Conservation (phyloP, 2,888 invertebrate genomes). For the Zelleria hepariella region DNA sequence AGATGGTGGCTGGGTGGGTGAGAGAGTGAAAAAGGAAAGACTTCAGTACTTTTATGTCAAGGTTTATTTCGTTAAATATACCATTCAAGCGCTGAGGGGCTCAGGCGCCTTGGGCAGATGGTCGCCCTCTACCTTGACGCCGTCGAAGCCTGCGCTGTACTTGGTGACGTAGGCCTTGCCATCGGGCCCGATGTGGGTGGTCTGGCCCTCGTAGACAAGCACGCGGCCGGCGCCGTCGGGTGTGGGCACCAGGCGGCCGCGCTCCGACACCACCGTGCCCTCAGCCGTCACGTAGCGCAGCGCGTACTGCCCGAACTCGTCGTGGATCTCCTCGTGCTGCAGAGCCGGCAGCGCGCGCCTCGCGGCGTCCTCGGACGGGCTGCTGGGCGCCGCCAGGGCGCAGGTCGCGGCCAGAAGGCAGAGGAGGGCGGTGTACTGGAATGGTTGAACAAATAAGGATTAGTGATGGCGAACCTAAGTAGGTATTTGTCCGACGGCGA, state of each 20-base stretch:
- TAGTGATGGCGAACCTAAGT: too few species aligned
- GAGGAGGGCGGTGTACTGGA: conserved; percentile 15
- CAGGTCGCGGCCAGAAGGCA: conserved; percentile 11
- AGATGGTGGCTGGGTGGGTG: too few species aligned
- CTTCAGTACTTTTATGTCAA: too few species aligned
- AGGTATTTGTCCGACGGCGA: too few species aligned
- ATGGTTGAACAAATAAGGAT: background rate
- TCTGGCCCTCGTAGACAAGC: conserved; percentile 31
- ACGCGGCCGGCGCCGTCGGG: conserved; percentile 25
- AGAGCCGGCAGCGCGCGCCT: conserved; percentile 27
- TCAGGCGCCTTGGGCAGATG: conserved; percentile 19
- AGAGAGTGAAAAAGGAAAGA: too few species aligned
- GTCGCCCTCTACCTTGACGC: conserved; percentile 23
- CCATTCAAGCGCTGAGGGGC: conserved; percentile 5
- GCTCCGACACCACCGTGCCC: conserved; percentile 31
- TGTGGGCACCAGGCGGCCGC: conserved; percentile 28
- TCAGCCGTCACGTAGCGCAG: conserved; percentile 38
- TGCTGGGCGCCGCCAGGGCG: conserved; percentile 8
- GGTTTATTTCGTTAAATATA: too few species aligned
- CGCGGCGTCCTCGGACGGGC: conserved; percentile 6
- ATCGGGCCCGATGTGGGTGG: conserved; percentile 27
- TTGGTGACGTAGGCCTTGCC: conserved; percentile 27
- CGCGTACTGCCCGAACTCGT: conserved; percentile 32
- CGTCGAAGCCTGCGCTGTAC: conserved; percentile 27
- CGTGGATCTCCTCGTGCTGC: conserved; percentile 34